Evolutionary conservation across 2,113 vertebrate species (phyloP).

Genomic region (Paradoxurus hermaphroditus): DNA sequence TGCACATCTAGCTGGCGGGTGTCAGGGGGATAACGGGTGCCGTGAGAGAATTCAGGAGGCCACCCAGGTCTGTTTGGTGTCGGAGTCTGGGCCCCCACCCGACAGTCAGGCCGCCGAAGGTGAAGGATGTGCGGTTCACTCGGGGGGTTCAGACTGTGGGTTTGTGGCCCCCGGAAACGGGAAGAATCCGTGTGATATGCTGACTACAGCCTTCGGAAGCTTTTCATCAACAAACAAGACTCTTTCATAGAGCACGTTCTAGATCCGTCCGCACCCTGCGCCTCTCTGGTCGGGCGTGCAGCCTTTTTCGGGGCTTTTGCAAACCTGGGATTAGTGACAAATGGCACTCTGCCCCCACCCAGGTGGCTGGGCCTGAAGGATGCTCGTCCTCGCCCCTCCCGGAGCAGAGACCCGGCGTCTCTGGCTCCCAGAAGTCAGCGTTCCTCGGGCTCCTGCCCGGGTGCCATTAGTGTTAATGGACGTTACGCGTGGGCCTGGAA

Average conservation of each 20-base stretch:
- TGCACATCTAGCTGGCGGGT: background rate
- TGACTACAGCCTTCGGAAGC: background rate
- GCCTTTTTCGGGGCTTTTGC: background rate
- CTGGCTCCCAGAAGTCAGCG: background rate
- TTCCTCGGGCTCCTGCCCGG: background rate
- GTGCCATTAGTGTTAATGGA: background rate
- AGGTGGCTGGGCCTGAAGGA: too few species aligned
- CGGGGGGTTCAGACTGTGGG: background rate
- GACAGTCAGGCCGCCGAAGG: background rate
- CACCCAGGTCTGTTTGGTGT: too few species aligned
- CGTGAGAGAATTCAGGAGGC: background rate
- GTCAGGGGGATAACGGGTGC: rapidly evolving
- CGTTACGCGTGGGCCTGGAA: background rate
- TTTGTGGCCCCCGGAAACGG: background rate
- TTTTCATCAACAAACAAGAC: background rate
- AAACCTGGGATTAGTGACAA: background rate
- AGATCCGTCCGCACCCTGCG: rapidly evolving
- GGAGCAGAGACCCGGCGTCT: background rate
- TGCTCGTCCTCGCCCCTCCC: rapidly evolving
- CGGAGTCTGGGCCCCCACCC: background rate
- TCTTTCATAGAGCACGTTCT: too few species aligned
- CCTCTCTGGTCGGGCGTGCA: rapidly evolving
- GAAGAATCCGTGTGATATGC: background rate
- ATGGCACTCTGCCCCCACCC: rapidly evolving
- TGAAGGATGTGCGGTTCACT: rapidly evolving